These are phyloP conservation scores for Vultur gryphus DNA, from an alignment of 2,797 vertebrate genomes.

Conservation along the genomic window DNA sequence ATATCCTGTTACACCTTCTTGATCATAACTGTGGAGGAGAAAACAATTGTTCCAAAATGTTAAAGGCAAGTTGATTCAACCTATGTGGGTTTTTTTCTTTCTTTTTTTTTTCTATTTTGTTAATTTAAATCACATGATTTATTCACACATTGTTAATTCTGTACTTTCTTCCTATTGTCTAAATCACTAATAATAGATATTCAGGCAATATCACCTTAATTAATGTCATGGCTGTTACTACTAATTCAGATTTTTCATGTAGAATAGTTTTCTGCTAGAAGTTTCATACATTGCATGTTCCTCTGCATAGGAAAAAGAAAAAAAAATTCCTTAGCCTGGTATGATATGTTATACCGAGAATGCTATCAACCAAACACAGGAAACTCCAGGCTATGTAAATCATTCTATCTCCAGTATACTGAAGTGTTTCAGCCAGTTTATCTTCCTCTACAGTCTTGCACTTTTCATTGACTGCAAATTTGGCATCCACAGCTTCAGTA, in stretches of 20 bases:
- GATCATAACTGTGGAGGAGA: neutral
- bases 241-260: neutral
- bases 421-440: neutral
- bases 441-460: neutral
- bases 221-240: neutral
- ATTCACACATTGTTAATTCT: neutral
- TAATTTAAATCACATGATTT: neutral
- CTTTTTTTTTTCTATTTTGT: neutral
- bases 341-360: neutral
- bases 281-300: neutral
- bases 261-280: neutral
- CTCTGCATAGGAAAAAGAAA: neutral
- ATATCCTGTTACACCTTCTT: neutral
- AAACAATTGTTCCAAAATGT: neutral
- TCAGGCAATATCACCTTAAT: neutral
- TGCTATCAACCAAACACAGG: neutral
- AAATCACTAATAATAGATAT: neutral
- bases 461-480: neutral
- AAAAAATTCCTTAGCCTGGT: neutral
- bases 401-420: neutral
- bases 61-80: neutral
- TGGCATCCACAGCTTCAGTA: neutral
- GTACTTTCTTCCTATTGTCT: neutral
- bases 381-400: neutral
- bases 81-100: neutral